Base-by-base conservation (phyloP, 1,140 invertebrate genomes). In the Philopotamus ludificatus region DNA sequence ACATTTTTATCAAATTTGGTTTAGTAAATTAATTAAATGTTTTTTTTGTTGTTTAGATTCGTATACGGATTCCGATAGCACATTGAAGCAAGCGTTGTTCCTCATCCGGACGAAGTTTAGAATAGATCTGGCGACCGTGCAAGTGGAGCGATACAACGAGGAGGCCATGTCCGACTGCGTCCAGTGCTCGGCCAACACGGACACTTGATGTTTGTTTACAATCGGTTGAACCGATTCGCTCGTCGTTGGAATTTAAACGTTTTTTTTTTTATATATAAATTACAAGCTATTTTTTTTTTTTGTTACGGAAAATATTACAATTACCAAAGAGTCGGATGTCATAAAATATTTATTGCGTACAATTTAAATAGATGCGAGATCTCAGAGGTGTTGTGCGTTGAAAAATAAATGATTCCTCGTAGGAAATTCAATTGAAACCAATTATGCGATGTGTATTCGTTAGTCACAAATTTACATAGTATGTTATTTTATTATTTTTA, bases 201-300 rank as follows among this genome's bases (percentile, higher is more conserved):
- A 68, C 28, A 70, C 69, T 54, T 70, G 69, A 70, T 70, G 53
- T 59, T 70, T 70, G 66, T 70, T 70, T 42, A 70, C 66, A 25
- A 68, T 70, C 69, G 69, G 69, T 61, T 70, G 67, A 65, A 10
- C 64, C 53, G 63, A 63, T n/a, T n/a, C n/a, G n/a, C n/a, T 61
- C 18, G 18, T 12, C 44, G 18, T 47, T 20, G 44, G 18, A 47
- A 12, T 12, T 4, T 47, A 7, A 47, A 9, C 15, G 44, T 16
- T 9, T 9, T 7, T 47, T 4, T 16, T 4, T 16, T 9, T 8
- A 4, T 47, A 16, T 20, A 16, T 15, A 7, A 47, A 20, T 16
- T 4, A 7, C 44, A 47, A 47, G 44, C 8, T 7, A 16, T 9
- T 7, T 9, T 12, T 34, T 34, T 34, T 34, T 4, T 4, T 8